Percentiles rank a stretch among this genome's conserved stretches.
Conservation (phyloP, 2,113 vertebrate species). For the Xenopus laevis region DNA sequence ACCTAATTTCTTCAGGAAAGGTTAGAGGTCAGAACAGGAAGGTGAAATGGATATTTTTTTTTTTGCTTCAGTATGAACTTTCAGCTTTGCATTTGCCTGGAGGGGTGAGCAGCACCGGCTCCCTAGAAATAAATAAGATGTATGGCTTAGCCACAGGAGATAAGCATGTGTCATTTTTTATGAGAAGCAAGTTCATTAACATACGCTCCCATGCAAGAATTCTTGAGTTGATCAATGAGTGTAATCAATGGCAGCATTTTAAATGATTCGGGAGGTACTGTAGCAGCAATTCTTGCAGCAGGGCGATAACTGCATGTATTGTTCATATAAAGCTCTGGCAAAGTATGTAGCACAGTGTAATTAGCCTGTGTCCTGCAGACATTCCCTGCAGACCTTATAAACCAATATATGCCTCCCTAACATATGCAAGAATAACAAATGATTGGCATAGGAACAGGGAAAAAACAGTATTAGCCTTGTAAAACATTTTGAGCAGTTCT, state of each 20-base stretch:
- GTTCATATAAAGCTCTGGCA: not conserved
- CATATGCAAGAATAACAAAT: not conserved
- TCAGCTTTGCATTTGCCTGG: not conserved
- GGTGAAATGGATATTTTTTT: no score
- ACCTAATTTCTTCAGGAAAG: no score
- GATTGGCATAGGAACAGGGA: not conserved
- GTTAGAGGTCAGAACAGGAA: no score
- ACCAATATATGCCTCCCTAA: not conserved
- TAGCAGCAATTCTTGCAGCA: not conserved
- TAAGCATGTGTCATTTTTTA: not conserved
- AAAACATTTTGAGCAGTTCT: no score
- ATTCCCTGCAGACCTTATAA: not conserved
- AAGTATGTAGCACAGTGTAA: not conserved
- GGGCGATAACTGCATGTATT: not conserved
- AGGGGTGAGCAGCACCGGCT: not conserved
- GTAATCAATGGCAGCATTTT: not conserved
- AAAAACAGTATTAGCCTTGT: no score
- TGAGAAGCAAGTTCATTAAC: constrained; percentile 1
- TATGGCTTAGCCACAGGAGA: not conserved
- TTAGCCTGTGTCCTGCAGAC: not conserved
- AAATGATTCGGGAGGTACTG: not conserved
- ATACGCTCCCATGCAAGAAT: not conserved
- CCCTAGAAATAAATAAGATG: constrained; percentile 1
- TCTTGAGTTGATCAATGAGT: not conserved
- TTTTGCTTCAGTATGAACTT: not conserved